These are phyloP conservation scores for Stenurella melanura DNA, from an alignment of 2,888 invertebrate genomes.

Conservation along the genomic window DNA sequence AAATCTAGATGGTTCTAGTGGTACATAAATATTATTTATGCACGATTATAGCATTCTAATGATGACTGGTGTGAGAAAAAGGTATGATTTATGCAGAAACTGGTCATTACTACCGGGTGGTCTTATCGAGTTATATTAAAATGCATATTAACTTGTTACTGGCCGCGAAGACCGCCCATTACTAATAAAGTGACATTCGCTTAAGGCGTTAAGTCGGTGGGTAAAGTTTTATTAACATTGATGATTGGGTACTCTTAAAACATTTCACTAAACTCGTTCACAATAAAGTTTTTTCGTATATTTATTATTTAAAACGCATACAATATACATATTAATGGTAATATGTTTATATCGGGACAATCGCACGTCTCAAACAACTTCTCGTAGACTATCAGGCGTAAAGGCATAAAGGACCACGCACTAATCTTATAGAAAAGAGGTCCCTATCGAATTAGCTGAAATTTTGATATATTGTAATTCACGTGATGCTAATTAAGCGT, in stretches of 20 bases:
- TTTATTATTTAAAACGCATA: background rate
- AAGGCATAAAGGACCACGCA: too few species aligned
- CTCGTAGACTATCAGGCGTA: too few species aligned
- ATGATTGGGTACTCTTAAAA: constrained; percentile 34
- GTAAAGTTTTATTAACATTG: constrained; percentile 44
- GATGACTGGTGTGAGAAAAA: constrained; percentile 71
- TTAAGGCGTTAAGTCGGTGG: constrained; percentile 61
- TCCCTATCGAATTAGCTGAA: too few species aligned
- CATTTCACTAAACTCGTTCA: constrained; percentile 34
- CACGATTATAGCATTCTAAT: constrained; percentile 66
- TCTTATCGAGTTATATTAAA: constrained; percentile 72
- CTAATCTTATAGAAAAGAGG: too few species aligned
- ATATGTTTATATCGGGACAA: too few species aligned
- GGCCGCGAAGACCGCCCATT: constrained; percentile 70
- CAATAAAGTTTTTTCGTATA: background rate
- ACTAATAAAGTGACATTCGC: constrained; percentile 73
- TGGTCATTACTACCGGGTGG: constrained; percentile 73
- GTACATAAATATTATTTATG: constrained; percentile 59
- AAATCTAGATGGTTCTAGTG: constrained; percentile 32
- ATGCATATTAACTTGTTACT: constrained; percentile 74
- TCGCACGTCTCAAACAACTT: too few species aligned
- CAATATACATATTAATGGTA: too few species aligned
- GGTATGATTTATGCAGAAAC: constrained; percentile 72
- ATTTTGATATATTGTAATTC: too few species aligned
- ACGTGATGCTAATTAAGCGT: too few species aligned